Percentiles rank a stretch among this genome's conserved stretches.
Evolutionary conservation across 2,888 invertebrate species (phyloP).

Genomic region (Spicauda simplicius): DNA sequence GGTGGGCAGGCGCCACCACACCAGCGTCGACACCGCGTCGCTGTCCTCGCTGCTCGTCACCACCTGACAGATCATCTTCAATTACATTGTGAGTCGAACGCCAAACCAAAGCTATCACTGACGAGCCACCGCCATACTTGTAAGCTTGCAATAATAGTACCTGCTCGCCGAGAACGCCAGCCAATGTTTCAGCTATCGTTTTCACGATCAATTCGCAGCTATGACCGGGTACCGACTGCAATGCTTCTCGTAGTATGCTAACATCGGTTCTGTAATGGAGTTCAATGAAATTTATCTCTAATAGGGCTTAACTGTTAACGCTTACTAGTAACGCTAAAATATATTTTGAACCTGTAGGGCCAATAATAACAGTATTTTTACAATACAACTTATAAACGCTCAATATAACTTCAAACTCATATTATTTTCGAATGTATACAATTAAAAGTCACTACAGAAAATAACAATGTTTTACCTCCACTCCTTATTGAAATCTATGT

Average conservation of each 20-base stretch:
- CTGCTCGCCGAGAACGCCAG: slow-evolving; percentile 92
- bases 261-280: slow-evolving; percentile 74
- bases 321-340: no score
- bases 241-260: slow-evolving; percentile 91
- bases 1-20: slow-evolving; percentile 78
- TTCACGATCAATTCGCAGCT: slow-evolving; percentile 93
- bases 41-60: slow-evolving; percentile 69
- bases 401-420: no score
- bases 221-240: slow-evolving; percentile 93
- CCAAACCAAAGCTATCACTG: slow-evolving; percentile 14
- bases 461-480: slow-evolving; percentile 59
- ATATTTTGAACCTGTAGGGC: no score
- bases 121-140: neutral
- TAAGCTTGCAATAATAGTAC: slow-evolving; percentile 59
- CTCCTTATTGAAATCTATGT: slow-evolving; percentile 68
- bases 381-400: no score
- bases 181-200: slow-evolving; percentile 92
- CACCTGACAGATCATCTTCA: slow-evolving; percentile 55
- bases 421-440: no score
- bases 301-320: no score
- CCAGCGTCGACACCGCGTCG: slow-evolving; percentile 68
- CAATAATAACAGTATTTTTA: no score
- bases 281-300: neutral
- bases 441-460: no score
- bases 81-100: slow-evolving; percentile 31